These are phyloP conservation scores for Conistra vaccinii DNA, from an alignment of 2,888 invertebrate species.

Conservation along the genomic window DNA sequence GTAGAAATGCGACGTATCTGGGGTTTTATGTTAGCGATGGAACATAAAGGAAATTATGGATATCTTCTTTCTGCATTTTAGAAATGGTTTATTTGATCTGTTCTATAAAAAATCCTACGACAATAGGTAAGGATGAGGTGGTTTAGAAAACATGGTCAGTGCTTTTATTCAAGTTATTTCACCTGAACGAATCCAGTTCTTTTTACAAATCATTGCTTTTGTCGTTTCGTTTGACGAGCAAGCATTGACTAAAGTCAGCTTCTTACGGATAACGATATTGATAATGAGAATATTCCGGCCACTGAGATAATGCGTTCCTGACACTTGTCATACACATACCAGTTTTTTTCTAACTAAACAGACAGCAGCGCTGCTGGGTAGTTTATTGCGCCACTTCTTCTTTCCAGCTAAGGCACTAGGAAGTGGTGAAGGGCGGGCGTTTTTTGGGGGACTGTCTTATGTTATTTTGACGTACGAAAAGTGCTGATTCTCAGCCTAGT, in stretches of 20 bases:
- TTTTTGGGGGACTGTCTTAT: no score
- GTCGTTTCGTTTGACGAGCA: not conserved
- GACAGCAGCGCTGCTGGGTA: no score
- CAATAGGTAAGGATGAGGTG: not conserved
- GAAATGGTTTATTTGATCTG: not conserved
- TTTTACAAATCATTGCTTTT: not conserved
- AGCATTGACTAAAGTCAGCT: not conserved
- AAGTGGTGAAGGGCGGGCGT: no score
- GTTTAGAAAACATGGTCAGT: not conserved
- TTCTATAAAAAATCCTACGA: not conserved
- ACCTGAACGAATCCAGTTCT: not conserved
- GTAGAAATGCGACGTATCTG: constrained; percentile 45
- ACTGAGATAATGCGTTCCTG: no score
- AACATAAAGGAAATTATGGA: constrained; percentile 26
- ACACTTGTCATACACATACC: no score
- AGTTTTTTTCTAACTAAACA: no score
- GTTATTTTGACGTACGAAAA: no score
- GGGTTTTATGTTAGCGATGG: constrained; percentile 34
- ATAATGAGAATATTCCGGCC: not conserved
- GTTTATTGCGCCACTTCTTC: no score
- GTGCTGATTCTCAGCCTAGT: no score
- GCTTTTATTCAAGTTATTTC: not conserved
- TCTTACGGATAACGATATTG: not conserved
- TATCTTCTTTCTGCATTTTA: constrained; percentile 3
- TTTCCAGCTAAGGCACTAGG: no score